Evolutionary conservation across 2,113 vertebrate genomes (phyloP).

Genomic region (Onychorhynchus coronatus): DNA sequence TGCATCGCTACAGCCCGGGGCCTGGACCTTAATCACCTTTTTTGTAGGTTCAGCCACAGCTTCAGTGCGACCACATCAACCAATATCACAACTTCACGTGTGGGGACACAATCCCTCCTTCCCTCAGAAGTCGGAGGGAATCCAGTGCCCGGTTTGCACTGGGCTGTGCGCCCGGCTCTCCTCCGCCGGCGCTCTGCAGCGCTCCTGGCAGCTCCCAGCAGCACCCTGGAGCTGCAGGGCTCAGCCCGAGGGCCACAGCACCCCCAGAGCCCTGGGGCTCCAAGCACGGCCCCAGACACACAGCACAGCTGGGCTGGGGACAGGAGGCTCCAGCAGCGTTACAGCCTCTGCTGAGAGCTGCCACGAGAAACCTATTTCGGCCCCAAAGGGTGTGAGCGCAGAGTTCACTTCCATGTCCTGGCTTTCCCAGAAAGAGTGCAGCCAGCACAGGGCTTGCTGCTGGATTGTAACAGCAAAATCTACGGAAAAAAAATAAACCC

Average conservation of each 20-base stretch:
- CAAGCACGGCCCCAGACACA: neutral
- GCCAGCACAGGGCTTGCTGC: neutral
- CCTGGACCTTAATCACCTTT: neutral
- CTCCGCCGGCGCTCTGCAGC: fast-evolving
- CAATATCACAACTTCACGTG: neutral
- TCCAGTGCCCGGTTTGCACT: neutral
- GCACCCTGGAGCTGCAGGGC: neutral
- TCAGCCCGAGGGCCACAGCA: neutral
- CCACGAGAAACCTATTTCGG: neutral
- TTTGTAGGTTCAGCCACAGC: neutral
- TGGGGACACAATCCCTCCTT: neutral
- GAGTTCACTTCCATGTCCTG: neutral
- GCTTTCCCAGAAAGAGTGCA: neutral
- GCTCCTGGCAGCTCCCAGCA: too few species aligned
- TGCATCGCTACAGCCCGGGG: neutral
- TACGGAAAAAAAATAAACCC: neutral
- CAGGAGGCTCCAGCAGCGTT: fast-evolving
- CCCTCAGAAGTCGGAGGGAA: neutral
- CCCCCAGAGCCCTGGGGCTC: fast-evolving
- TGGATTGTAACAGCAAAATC: neutral
- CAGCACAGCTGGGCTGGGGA: neutral
- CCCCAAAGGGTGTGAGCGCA: neutral
- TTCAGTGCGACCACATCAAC: neutral
- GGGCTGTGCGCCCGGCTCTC: neutral
- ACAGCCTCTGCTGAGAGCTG: neutral